Base-by-base conservation (phyloP, 2,888 invertebrate genomes). In the Camptogramma bilineatum region DNA sequence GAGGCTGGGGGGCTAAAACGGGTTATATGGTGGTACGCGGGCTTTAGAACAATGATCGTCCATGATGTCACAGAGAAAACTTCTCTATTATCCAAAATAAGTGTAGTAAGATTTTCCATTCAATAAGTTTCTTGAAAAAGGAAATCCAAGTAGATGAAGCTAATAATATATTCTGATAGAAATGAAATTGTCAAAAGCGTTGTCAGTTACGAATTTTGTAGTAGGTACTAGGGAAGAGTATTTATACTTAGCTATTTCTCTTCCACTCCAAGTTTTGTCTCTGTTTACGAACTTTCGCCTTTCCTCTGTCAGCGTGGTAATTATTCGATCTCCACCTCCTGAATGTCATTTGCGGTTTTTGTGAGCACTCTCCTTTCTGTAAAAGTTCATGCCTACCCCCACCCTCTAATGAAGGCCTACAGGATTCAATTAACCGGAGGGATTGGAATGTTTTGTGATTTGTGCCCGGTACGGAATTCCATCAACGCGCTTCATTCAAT, bases 391-490 rank as follows among this genome's bases (percentile, higher is more conserved):
- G 90, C 85, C 88, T 88, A 87, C 79, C 54, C 52, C 78, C 71
- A 81, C 81, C 76, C 81, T 81, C 84, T 91, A 91, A 91, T 91
- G 89, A 90, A 89, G 90, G 90, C 86, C 87, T 88, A 86, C 87
- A 83, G 88, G 84, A 90, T 91, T 91, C 91, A 90, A 91, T 91
- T 91, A 91, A 88, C 86, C 83, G 82, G 77, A 82, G 87, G 84
- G 85, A 87, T 86, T 81, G 88, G 88, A 90, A 90, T 90, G 90
- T 87, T 90, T 88, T 87, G 89, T 88, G 88, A 90, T 90, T 90
- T 89, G 86, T 87, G 82, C 85, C 77, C 80, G 77, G 81, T 80
- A 80, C 83, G 83, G 82, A 85, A 89, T 89, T 86, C 85, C 81
- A 88, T 88, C 86, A 85, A 80, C 83, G 84, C 81, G 78, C 74